Conservation (phyloP, 2,113 vertebrate species). For the Axis porcinus region DNA sequence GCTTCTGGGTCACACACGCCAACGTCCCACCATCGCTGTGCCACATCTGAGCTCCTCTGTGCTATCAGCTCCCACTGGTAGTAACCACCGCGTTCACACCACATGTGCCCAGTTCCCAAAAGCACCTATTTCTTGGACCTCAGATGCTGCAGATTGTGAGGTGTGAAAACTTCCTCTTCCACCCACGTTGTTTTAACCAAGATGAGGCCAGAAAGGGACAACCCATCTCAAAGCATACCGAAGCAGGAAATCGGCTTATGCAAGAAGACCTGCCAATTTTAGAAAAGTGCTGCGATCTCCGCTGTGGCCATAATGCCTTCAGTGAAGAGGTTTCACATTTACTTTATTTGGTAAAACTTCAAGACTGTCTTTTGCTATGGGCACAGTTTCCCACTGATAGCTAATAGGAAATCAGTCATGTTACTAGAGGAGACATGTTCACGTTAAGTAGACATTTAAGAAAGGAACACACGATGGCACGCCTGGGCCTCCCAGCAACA, state of each 20-base stretch:
- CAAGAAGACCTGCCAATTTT: background rate
- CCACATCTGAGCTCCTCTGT: background rate
- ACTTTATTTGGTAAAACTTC: background rate
- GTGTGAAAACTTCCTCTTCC: slow-evolving; percentile 41
- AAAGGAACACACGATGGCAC: background rate
- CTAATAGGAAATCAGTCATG: background rate
- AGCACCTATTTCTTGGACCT: slow-evolving; percentile 50
- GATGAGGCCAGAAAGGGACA: slow-evolving; percentile 4
- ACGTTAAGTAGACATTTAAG: background rate
- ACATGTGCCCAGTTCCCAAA: slow-evolving; percentile 37
- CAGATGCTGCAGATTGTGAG: slow-evolving; percentile 44
- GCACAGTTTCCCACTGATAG: background rate
- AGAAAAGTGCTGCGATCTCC: background rate
- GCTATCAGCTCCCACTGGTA: background rate
- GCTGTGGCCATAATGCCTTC: background rate
- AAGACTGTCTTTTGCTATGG: background rate
- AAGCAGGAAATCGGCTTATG: slow-evolving; percentile 46
- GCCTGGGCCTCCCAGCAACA: background rate
- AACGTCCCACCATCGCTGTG: background rate
- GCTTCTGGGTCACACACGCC: slow-evolving; percentile 15
- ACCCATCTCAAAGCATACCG: background rate
- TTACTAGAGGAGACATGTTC: background rate
- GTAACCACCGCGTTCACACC: background rate
- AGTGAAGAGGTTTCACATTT: background rate
- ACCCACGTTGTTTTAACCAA: slow-evolving; percentile 44